These are phyloP conservation scores for Calliphora vicina DNA, from an alignment of 1,140 invertebrate genomes.

Conservation along the genomic window DNA sequence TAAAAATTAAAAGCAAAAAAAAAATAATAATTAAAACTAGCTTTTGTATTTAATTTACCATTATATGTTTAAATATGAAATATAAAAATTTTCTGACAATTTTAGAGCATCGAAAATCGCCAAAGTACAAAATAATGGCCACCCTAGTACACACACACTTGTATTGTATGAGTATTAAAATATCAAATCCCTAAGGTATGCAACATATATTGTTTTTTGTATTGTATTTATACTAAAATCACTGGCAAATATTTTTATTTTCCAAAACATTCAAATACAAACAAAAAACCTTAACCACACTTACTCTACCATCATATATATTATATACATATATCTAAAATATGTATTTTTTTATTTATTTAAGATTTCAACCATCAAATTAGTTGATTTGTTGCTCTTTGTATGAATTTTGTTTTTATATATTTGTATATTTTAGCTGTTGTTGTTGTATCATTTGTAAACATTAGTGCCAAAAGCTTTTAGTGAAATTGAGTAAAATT, in stretches of 20 bases:
- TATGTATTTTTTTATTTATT: not conserved
- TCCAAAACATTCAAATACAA: not conserved
- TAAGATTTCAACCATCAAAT: not conserved
- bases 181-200: not conserved
- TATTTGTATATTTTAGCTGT: not conserved
- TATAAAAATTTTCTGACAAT: too few relatives aligned
- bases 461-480: not conserved
- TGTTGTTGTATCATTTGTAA: not conserved
- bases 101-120: too few relatives aligned
- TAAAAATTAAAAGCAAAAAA: too few relatives aligned
- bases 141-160: not conserved
- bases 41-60: too few relatives aligned
- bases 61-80: too few relatives aligned
- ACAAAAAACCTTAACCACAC: not conserved
- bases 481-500: constrained; percentile 25
- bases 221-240: not conserved
- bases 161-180: not conserved
- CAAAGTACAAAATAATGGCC: too few relatives aligned
- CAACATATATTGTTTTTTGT: not conserved
- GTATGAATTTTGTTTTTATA: not conserved
- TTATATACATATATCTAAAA: not conserved
- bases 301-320: not conserved
- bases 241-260: not conserved
- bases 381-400: not conserved
- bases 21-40: too few relatives aligned